Base-by-base conservation (phyloP, 2,113 vertebrate species). In the Papio anubis region DNA sequence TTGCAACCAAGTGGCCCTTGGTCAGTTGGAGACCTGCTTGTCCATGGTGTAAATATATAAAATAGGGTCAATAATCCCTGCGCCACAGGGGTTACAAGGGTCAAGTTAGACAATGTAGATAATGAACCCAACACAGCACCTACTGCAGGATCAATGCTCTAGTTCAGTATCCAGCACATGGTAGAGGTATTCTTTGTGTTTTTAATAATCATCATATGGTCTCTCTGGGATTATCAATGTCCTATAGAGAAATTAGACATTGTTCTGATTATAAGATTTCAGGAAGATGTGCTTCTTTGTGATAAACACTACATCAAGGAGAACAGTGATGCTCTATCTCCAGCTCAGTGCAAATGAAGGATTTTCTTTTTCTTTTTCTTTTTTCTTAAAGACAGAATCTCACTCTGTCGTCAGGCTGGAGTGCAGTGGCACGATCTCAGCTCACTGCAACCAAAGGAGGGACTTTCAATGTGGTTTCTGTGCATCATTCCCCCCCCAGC, bases 401-500 rank as follows among this genome's bases (percentile, higher is more conserved):
- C 5, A 6, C 61, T 64, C 61, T 64, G 61, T 64, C 2, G 11
- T 5, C 30, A 30, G 27, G 12, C 61, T 30, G 27, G 11, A 32
- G 61, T 32, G 27, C 27, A 14, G 61, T 13, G 9, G 27, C 12
- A 13, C 1, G 0, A 64, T 64, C 12, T 64, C 32, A 80, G 45
- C 18, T 23, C 32, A 12, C 6, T 17, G 5, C 23, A 12, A 30
- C 59, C 61, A 64, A 64, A 64, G 27, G 14, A 17, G 43, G 43
- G 14, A 18, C 11, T 6, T 88, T n/a, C 16, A 5, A 4, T 21
- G 0, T 5, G 16, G 27, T n/a, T 23, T 52, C 25, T 55, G 1
- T 3, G 11, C 0, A 0, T 43, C 12, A 12, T n/a, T 43, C 3
- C 5, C 18, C 18, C 21, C 3, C 11, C 20, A 20, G 4, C 1